A percentile compares a stretch with the other conserved stretches of the same genome.
These are phyloP conservation scores for Diachasma alloeum DNA, from an alignment of 1,140 invertebrate species.

Conservation along the genomic window DNA sequence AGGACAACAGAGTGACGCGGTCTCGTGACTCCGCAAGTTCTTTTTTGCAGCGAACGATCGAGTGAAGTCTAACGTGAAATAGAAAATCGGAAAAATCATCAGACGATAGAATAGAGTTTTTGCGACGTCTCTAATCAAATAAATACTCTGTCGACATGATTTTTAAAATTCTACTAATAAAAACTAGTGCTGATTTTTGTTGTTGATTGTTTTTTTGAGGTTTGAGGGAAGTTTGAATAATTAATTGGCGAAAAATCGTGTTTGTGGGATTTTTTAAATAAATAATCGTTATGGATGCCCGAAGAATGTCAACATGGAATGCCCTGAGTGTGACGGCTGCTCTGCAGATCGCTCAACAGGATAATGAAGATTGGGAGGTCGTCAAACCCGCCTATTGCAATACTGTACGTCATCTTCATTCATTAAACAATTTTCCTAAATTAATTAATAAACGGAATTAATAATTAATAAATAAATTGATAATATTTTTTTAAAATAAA, in stretches of 20 bases:
- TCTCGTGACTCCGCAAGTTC: not conserved
- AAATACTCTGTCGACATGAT: too few relatives aligned
- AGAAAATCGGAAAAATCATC: too few relatives aligned
- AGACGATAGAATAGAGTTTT: too few relatives aligned
- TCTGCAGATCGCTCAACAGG: conserved; percentile 50
- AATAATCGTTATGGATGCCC: conserved; percentile 50
- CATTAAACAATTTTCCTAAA: too few relatives aligned
- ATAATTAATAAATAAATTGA: too few relatives aligned
- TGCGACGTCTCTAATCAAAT: too few relatives aligned
- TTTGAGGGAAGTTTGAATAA: too few relatives aligned
- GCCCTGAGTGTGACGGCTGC: conserved; percentile 57
- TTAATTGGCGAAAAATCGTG: not conserved
- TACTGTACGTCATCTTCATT: conserved; percentile 43
- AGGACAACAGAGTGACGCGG: not conserved
- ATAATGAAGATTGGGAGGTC: conserved; percentile 41
- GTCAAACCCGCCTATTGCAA: conserved; percentile 43
- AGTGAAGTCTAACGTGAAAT: too few relatives aligned
- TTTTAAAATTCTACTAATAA: too few relatives aligned
- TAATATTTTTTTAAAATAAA: not conserved
- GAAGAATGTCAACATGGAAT: conserved; percentile 64
- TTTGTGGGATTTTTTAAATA: not conserved
- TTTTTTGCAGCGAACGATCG: not conserved
- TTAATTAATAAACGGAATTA: too few relatives aligned
- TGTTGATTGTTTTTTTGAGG: too few relatives aligned
- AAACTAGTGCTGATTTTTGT: too few relatives aligned